phyloP scores from a whole-genome alignment of 2,888 invertebrate genomes.

The Linnaemya vulpina region DNA sequence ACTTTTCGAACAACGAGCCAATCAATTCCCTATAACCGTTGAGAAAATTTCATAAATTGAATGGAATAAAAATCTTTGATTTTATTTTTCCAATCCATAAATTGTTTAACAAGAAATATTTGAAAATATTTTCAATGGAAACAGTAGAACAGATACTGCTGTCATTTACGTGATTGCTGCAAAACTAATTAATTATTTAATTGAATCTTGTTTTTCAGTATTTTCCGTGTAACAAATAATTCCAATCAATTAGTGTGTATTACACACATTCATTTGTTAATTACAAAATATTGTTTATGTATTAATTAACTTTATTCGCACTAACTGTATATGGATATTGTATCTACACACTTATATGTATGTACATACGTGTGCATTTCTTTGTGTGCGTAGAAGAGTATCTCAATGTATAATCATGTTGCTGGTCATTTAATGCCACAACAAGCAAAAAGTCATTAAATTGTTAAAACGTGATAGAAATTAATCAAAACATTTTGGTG shows the following conservation, averaged over 20 bases:
- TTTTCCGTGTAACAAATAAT: background rate
- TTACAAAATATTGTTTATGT: background rate
- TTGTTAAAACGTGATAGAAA: conserved; percentile 54
- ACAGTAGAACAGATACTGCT: too few relatives aligned
- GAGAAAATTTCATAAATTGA: too few relatives aligned
- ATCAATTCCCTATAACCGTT: too few relatives aligned
- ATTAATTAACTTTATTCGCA: background rate
- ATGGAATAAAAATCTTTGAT: too few relatives aligned
- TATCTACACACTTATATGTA: too few relatives aligned
- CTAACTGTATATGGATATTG: background rate
- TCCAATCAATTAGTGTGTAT: conserved; percentile 41
- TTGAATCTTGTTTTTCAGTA: too few relatives aligned
- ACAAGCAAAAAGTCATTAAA: conserved; percentile 21
- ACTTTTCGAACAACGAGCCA: too few relatives aligned
- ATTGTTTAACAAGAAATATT: too few relatives aligned
- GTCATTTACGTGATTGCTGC: too few relatives aligned
- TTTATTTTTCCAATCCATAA: too few relatives aligned
- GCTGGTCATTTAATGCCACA: background rate
- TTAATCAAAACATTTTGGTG: conserved; percentile 34
- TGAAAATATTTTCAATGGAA: too few relatives aligned
- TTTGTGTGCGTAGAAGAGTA: background rate
- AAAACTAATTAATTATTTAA: too few relatives aligned
- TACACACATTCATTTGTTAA: conserved; percentile 37
- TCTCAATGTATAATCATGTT: background rate
- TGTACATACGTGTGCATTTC: background rate